These are phyloP conservation scores for Palythoa grandiflora DNA, from an alignment of 92 coral and sea anemone species.

Conservation along the genomic window DNA sequence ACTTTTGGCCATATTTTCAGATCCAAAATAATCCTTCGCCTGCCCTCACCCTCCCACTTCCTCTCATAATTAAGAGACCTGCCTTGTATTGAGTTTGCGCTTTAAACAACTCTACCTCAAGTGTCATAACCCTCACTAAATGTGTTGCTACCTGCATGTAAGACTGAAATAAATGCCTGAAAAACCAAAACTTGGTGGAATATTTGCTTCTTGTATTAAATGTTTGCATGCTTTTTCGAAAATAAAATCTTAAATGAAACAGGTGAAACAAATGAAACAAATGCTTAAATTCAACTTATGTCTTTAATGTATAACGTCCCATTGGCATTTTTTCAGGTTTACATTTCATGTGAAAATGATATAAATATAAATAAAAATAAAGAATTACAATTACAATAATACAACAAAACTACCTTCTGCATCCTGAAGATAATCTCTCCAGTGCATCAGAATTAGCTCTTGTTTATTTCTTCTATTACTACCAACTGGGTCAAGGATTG, in stretches of 20 bases:
- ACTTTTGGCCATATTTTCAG: background rate
- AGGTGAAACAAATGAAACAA: background rate
- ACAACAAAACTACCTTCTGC: conserved; percentile 51
- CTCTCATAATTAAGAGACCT: background rate
- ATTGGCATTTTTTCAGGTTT: background rate
- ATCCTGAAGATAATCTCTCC: conserved; percentile 68
- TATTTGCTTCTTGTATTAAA: background rate
- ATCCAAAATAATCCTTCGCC: background rate
- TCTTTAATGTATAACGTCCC: background rate
- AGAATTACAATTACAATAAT: background rate
- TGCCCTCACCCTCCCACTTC: background rate
- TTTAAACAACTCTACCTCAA: background rate
- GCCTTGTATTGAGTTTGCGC: background rate
- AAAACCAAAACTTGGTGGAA: background rate
- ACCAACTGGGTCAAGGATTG: conserved; percentile 28
- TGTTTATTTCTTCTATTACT: conserved; percentile 25
- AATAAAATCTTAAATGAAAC: background rate
- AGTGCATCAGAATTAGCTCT: conserved; percentile 57
- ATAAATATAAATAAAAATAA: too few relatives aligned
- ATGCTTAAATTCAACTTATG: background rate
- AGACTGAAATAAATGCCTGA: background rate
- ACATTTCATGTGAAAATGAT: background rate
- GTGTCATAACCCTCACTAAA: too few relatives aligned
- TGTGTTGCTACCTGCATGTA: background rate
- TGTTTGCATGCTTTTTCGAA: background rate